Evolutionary conservation across 2,888 invertebrate species (phyloP), one percentile per base, ranked within the genome.

Genomic region (Ganaspis brasiliensis): DNA sequence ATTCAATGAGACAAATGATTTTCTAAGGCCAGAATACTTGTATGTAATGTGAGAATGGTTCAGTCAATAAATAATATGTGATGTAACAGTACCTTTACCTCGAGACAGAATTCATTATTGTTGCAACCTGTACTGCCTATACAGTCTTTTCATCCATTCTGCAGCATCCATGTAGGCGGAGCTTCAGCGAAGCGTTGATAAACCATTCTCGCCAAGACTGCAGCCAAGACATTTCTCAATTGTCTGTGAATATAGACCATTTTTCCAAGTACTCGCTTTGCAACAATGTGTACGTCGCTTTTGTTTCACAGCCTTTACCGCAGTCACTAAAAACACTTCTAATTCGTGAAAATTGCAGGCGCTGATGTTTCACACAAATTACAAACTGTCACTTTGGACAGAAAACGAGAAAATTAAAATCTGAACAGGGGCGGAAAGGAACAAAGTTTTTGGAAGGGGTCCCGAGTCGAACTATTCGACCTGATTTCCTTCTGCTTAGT

Each of bases 131-230:
- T 45, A 40, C 67, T 24, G 9, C 37, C n/a, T 45, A 24, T 67
- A 67, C 40, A 40, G 67, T 40, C 40, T 45, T 67, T 45, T 67
- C 67, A 67, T 67, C 67, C 45, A 67, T 67, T 67, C 40, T 67
- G n/a, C 45, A 67, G 37, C 40, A 35, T 63, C 63, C 63, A 63
- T 19, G 63, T 63, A 40, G 67, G 67, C 67, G 67, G 67, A 67
- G 67, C 67, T 67, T 67, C 67, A 67, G 40, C 67, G 45, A 67
- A 45, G 56, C 63, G 73, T 73, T 76, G 76, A 76, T 76, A 76
- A 76, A 72, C 76, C 73, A 67, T 37, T 73, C 72, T 21, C 49
- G 49, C 61, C 55, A 45, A 67, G 72, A 72, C 72, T 26, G 76
- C 35, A 63, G 70, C 75, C 75, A 75, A 67, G 37, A 71, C 67